A percentile compares a stretch with the other conserved stretches of the same genome.
phyloP scores from a whole-genome alignment of 2,888 invertebrate species.

The Drosophila demipolita region DNA sequence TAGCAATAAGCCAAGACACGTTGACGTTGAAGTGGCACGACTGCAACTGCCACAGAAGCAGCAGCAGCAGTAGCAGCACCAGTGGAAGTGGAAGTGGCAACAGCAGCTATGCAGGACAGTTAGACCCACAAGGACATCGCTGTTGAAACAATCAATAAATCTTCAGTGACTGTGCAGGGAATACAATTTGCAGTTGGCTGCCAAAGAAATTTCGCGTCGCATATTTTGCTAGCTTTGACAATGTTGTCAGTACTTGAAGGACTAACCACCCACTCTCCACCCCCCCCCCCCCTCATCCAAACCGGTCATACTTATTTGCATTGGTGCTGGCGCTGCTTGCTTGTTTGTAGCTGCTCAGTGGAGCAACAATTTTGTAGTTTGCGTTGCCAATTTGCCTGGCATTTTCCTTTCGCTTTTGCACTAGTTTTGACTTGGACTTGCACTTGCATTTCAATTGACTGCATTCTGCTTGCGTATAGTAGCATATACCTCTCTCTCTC shows the following conservation, averaged over 20 bases:
- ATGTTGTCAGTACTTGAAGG: constrained; percentile 43
- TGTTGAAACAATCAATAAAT: constrained; percentile 75
- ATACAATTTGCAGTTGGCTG: constrained; percentile 27
- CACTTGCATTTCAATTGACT: constrained; percentile 72
- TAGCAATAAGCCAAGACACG: constrained; percentile 51
- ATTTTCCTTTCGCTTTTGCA: constrained; percentile 51
- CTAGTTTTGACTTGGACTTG: constrained; percentile 52
- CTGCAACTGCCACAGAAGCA: constrained; percentile 20
- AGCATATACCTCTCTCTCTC: not conserved
- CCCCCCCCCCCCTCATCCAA: not conserved
- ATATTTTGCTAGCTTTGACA: constrained; percentile 48
- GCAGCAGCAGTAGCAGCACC: constrained; percentile 1
- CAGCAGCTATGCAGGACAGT: constrained; percentile 18
- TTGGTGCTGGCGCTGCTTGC: constrained; percentile 28
- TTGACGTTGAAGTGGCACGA: constrained; percentile 30
- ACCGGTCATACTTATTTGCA: constrained; percentile 43
- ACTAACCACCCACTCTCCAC: not conserved
- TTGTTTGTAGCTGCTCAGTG: constrained; percentile 68
- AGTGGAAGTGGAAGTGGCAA: not conserved
- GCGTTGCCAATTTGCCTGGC: constrained; percentile 73
- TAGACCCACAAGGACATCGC: constrained; percentile 37
- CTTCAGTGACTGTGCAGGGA: constrained; percentile 68
- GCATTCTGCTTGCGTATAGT: constrained; percentile 40
- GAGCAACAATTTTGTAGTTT: constrained; percentile 74
- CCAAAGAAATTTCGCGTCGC: constrained; percentile 39